Conservation (phyloP, 2,113 vertebrate species). For the Dinomys branickii region DNA sequence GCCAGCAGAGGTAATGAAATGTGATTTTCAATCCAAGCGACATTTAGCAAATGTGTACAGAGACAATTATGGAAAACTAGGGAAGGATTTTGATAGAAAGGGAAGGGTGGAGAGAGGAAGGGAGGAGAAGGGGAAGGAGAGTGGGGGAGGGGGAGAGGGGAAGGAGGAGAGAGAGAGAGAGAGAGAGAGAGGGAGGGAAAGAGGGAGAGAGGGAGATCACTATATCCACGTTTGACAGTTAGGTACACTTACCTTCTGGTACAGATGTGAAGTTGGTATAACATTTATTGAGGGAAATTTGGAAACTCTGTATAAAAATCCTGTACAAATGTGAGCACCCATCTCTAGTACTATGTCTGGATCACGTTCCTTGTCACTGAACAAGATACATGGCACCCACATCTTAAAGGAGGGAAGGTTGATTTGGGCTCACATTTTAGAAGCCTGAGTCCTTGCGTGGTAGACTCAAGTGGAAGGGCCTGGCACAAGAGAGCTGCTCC, state of each 20-base stretch:
- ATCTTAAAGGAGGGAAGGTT: not conserved
- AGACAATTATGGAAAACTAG: not conserved
- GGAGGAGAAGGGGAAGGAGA: accelerated
- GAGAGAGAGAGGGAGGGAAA: not conserved
- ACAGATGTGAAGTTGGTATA: no score
- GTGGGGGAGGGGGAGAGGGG: no score
- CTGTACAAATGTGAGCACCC: not conserved
- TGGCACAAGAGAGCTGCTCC: not conserved
- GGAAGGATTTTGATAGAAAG: not conserved
- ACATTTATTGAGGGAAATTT: not conserved
- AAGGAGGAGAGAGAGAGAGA: accelerated
- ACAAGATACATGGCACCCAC: not conserved
- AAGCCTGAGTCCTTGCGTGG: not conserved
- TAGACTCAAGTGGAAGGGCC: not conserved
- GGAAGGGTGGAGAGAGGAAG: accelerated
- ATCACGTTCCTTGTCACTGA: not conserved
- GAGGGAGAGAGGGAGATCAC: not conserved
- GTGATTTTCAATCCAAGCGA: not conserved
- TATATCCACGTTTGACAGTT: not conserved
- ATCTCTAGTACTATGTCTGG: no score
- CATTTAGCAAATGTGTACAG: accelerated
- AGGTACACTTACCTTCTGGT: no score
- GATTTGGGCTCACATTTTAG: not conserved
- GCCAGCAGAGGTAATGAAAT: not conserved
- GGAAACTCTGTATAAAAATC: not conserved